Percentiles rank a stretch among this genome's conserved stretches.
These are phyloP conservation scores for Vidua macroura DNA, from an alignment of 2,113 vertebrate genomes.

Conservation along the genomic window DNA sequence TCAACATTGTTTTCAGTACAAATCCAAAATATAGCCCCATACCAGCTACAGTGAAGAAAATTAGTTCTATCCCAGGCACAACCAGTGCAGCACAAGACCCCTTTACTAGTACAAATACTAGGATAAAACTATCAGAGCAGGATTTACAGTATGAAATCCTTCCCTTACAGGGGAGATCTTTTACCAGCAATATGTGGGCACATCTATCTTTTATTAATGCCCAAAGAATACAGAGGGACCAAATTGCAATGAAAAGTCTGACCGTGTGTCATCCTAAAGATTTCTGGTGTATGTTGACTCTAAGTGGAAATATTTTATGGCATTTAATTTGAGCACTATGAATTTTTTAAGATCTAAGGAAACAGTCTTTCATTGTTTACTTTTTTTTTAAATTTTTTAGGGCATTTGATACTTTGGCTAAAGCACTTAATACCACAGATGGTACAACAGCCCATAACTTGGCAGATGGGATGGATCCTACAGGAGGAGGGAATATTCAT, in stretches of 20 bases:
- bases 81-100: background rate
- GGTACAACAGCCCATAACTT: conserved; percentile 73
- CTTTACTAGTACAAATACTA: background rate
- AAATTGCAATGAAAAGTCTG: background rate
- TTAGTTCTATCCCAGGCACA: background rate
- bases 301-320: background rate
- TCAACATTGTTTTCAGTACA: background rate
- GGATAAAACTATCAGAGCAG: background rate
- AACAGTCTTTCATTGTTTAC: background rate
- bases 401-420: conserved; percentile 98
- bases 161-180: background rate
- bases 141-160: background rate
- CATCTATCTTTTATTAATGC: background rate
- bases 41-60: background rate
- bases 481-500: conserved; percentile 88
- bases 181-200: background rate
- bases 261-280: background rate
- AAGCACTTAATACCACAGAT: conserved; percentile 93
- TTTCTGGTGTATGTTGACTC: background rate
- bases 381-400: conserved; percentile 68
- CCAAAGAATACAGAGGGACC: background rate
- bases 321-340: background rate
- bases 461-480: conserved; percentile 79
- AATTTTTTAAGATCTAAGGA: background rate
- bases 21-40: background rate